Evolutionary conservation across 1,140 invertebrate genomes (phyloP).

Genomic region (Meloidogyne exigua): DNA sequence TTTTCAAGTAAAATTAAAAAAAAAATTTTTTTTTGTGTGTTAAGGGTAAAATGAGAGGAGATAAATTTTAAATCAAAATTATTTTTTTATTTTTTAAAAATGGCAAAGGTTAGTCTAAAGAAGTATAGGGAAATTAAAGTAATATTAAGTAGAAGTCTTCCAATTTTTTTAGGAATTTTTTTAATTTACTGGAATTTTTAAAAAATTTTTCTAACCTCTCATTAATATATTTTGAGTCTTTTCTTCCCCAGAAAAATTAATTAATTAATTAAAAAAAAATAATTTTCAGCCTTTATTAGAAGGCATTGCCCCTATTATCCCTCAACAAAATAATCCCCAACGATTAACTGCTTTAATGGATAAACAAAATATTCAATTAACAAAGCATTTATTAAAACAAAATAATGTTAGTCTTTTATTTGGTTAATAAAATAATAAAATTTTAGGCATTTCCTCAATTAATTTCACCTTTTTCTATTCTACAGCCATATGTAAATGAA

Average conservation of each 20-base stretch:
- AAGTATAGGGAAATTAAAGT: too few relatives aligned
- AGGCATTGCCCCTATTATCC: conserved; percentile 34
- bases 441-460: neutral
- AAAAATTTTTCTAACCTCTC: too few relatives aligned
- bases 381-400: neutral
- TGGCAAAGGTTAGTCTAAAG: too few relatives aligned
- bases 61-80: too few relatives aligned
- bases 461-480: neutral
- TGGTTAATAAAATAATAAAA: neutral
- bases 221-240: too few relatives aligned
- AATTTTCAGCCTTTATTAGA: conserved; percentile 34
- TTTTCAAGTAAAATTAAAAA: neutral
- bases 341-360: conserved; percentile 34
- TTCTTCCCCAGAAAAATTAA: too few relatives aligned
- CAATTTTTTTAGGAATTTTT: too few relatives aligned
- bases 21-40: neutral
- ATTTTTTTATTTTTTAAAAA: too few relatives aligned
- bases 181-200: too few relatives aligned
- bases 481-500: neutral
- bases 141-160: too few relatives aligned
- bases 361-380: neutral
- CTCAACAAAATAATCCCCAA: conserved; percentile 27
- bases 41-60: too few relatives aligned
- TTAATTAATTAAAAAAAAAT: neutral
- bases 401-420: neutral